These are phyloP conservation scores for Limenitis arthemis DNA, from an alignment of 2,888 invertebrate genomes.

Conservation along the genomic window DNA sequence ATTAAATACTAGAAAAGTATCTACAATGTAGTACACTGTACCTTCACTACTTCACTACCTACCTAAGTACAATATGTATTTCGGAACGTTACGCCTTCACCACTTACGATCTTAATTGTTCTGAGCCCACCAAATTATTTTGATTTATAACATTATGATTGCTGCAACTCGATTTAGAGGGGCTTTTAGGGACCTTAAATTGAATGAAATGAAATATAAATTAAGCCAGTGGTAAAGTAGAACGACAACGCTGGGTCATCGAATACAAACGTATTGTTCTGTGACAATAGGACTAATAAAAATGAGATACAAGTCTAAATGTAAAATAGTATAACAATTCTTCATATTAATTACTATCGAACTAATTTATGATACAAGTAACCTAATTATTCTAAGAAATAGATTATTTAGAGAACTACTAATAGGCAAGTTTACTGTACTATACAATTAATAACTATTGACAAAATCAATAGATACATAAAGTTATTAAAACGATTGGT, in stretches of 20 bases:
- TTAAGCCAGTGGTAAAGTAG: conserved; percentile 44
- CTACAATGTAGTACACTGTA: too few relatives aligned
- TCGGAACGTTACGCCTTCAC: conserved; percentile 37
- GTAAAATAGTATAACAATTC: conserved; percentile 17
- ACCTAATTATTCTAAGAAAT: too few relatives aligned
- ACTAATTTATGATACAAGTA: too few relatives aligned
- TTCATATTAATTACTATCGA: not conserved
- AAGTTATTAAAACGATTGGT: too few relatives aligned
- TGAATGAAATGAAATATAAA: conserved; percentile 66
- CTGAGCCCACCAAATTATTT: conserved; percentile 61
- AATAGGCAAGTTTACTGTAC: too few relatives aligned
- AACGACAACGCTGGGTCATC: conserved; percentile 24
- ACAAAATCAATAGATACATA: too few relatives aligned
- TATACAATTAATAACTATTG: too few relatives aligned
- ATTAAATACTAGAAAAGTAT: too few relatives aligned
- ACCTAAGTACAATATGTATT: conserved; percentile 30
- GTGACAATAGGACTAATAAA: conserved; percentile 28
- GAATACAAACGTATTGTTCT: conserved; percentile 31
- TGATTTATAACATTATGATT: conserved; percentile 70
- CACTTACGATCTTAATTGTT: conserved; percentile 59
- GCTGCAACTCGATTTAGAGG: conserved; percentile 64
- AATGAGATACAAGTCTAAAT: conserved; percentile 19
- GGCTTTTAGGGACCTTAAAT: conserved; percentile 53
- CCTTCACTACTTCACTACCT: too few relatives aligned
- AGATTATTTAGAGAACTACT: too few relatives aligned